Base-by-base conservation (phyloP, 1,140 invertebrate genomes). In the Agrypnia vestita region DNA sequence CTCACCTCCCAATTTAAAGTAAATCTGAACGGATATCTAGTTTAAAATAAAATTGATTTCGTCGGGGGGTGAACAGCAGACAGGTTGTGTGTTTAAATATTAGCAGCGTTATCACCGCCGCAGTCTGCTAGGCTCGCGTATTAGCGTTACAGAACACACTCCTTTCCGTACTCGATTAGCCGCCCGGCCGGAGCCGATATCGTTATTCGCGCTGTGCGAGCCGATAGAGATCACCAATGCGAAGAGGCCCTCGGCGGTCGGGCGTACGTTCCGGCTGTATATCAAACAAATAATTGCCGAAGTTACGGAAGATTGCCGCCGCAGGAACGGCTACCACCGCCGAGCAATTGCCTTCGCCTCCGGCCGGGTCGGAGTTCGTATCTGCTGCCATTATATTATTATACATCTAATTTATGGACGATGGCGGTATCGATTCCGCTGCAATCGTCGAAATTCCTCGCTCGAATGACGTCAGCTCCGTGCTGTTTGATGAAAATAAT, bases 241-340 rank as follows among this genome's bases (percentile, higher is more conserved):
- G 53, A 74, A 56, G 13, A 72, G 25, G 55, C 56, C 74, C 35
- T 49, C 56, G 59, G 74, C 71, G 67, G 44, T 55, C 35, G 51
- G 51, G 11, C 55, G 72, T 76, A 76, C 74, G 56, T 76, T 62
- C 17, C 44, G 74, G 56, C 43, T 62, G 74, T 76, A 62, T 76
- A 76, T 76, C 74, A 62, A 61, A 46, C 74, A 64, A 76, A 62
- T 76, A 76, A 74, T 74, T 55, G 71, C 35, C 49, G 15, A 74
- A 74, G 19, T 74, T 74, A 56, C 51, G 25, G 51, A 55, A 56
- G 51, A 74, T 56, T 47, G 61, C 25, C 12, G 61, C n/a, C 25
- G 19, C 61, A n/a, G 61, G 49, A 25, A 25, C n/a, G 62, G 47
- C 67, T 71, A 53, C 67, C 46, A 25, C 46, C 17, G 15, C 51